Conservation (phyloP, 2,113 vertebrate species). For the Gulo gulo region DNA sequence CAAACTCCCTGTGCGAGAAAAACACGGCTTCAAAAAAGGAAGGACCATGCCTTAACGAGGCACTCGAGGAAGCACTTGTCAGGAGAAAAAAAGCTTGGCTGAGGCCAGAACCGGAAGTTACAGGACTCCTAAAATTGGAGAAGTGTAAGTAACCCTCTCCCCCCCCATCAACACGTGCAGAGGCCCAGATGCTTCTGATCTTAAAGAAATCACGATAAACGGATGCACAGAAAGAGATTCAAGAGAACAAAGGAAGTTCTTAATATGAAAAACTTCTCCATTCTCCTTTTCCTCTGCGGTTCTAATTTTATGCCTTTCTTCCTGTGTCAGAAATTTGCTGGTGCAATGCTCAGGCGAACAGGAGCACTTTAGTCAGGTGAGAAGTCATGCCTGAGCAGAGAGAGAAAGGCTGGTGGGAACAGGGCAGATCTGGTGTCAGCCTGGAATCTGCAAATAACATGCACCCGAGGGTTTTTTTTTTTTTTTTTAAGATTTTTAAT, state of each 20-base stretch:
- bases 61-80: not conserved
- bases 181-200: not conserved
- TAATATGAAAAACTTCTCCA: not conserved
- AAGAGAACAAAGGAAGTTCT: not conserved
- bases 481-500: too few species aligned
- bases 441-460: not conserved
- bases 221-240: not conserved
- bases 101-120: not conserved
- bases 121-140: not conserved
- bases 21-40: not conserved
- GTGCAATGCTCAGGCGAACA: not conserved
- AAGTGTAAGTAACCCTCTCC: not conserved
- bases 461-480: not conserved
- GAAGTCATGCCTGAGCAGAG: not conserved
- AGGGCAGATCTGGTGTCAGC: not conserved
- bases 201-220: constrained; percentile 4
- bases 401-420: not conserved
- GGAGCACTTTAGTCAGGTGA: not conserved
- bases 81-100: not conserved
- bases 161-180: not conserved
- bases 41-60: not conserved
- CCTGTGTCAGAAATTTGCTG: not conserved
- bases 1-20: constrained; percentile 90
- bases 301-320: constrained; percentile 44
- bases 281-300: not conserved